These are phyloP conservation scores for Bemisia tabaci DNA, from an alignment of 1,140 invertebrate species.

Conservation along the genomic window DNA sequence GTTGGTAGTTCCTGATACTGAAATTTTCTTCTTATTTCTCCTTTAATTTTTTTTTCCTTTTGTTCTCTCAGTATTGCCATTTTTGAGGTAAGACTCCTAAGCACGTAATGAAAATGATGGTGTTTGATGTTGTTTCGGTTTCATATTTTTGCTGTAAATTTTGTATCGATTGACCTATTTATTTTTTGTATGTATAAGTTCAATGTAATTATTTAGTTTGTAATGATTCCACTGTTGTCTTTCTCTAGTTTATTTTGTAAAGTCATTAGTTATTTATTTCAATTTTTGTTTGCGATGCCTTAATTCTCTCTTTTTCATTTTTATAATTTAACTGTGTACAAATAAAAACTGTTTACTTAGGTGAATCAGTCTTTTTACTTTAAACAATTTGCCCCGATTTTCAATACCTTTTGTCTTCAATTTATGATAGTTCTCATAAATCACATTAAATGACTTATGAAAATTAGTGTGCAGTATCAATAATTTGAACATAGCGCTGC, in stretches of 20 bases:
- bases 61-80: neutral
- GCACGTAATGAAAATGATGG: neutral
- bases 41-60: neutral
- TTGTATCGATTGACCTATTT: neutral
- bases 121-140: neutral
- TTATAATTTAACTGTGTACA: neutral
- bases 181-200: neutral
- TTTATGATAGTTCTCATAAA: too few species aligned
- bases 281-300: neutral
- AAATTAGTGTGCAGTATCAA: too few species aligned
- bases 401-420: too few species aligned
- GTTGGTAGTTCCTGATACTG: too few species aligned
- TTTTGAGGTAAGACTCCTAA: neutral
- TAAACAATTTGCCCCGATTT: neutral
- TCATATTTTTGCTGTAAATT: too few species aligned
- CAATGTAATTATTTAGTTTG: neutral
- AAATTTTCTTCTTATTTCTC: constrained; percentile 3
- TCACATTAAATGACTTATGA: too few species aligned
- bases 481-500: too few species aligned
- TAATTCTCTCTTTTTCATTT: neutral
- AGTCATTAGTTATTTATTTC: neutral
- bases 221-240: neutral
- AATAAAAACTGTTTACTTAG: neutral
- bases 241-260: neutral
- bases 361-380: neutral